A percentile compares a stretch with the other conserved stretches of the same genome.
These are phyloP conservation scores for Alosa alosa DNA, from an alignment of 2,113 vertebrate species.

Conservation along the genomic window DNA sequence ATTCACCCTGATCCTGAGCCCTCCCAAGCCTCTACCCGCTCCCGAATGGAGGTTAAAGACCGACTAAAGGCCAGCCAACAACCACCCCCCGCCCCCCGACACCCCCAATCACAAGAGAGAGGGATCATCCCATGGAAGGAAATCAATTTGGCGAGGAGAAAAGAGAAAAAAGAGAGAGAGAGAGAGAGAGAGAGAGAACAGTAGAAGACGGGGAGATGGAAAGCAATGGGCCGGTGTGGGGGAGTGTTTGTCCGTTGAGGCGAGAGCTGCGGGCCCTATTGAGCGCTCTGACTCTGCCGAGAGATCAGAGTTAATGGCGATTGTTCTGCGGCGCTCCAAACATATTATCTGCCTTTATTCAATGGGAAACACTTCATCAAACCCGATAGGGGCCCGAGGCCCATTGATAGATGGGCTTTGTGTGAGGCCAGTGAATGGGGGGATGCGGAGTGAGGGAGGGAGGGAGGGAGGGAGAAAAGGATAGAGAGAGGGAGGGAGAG, in stretches of 20 bases:
- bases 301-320: slow-evolving; percentile 96
- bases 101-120: slow-evolving; percentile 78
- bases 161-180: neutral
- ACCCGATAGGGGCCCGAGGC: slow-evolving; percentile 89
- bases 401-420: slow-evolving; percentile 97
- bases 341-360: slow-evolving; percentile 98
- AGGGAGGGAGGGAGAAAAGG: slow-evolving; percentile 55
- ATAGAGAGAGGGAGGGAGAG: slow-evolving; percentile 53
- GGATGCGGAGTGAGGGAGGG: slow-evolving; percentile 8
- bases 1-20: neutral
- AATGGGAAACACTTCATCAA: slow-evolving; percentile 99
- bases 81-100: neutral
- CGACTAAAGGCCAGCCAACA: slow-evolving; percentile 53
- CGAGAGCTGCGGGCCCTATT: slow-evolving; percentile 84
- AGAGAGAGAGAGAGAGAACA: slow-evolving; percentile 73
- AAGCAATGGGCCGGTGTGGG: slow-evolving; percentile 82
- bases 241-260: slow-evolving; percentile 98
- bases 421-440: slow-evolving; percentile 81
- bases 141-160: slow-evolving; percentile 91
- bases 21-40: neutral
- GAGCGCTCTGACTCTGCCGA: slow-evolving; percentile 91
- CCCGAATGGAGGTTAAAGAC: neutral
- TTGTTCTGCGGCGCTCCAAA: slow-evolving; percentile 96
- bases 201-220: slow-evolving; percentile 55
- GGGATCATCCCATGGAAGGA: slow-evolving; percentile 97